These are phyloP conservation scores for Antennarius maculatus DNA, from an alignment of 2,797 vertebrate genomes.

Conservation along the genomic window DNA sequence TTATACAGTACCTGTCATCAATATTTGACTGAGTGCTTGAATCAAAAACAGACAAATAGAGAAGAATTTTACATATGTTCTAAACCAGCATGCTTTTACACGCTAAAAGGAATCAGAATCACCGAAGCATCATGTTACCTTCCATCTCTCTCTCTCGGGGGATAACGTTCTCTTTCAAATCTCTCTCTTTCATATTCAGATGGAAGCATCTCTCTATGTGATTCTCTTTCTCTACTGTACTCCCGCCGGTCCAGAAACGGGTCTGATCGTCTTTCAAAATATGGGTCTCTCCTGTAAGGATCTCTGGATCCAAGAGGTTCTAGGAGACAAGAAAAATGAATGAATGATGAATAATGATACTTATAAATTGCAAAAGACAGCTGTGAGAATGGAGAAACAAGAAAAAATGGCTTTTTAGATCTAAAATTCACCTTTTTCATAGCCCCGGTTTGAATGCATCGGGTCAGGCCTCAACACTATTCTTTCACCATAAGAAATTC, in stretches of 20 bases:
- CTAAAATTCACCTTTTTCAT: slow-evolving; percentile 89
- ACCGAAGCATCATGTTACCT: slow-evolving; percentile 79
- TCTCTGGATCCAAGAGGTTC: slow-evolving; percentile 82
- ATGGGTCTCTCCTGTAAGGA: slow-evolving; percentile 89
- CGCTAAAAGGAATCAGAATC: not conserved
- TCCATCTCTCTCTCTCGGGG: slow-evolving; percentile 90
- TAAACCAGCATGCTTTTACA: slow-evolving; percentile 22
- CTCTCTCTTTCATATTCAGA: slow-evolving; percentile 92
- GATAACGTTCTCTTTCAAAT: slow-evolving; percentile 91
- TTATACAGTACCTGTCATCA: slow-evolving; percentile 74
- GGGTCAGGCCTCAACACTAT: slow-evolving; percentile 93
- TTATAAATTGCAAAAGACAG: not conserved
- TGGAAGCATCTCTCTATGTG: slow-evolving; percentile 84
- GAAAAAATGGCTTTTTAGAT: too few species aligned
- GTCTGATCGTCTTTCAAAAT: slow-evolving; percentile 89
- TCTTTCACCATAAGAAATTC: slow-evolving; percentile 95
- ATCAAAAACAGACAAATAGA: slow-evolving; percentile 63
- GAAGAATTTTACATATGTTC: slow-evolving; percentile 51
- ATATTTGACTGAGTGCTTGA: slow-evolving; percentile 72
- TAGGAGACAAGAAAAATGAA: slow-evolving; percentile 31
- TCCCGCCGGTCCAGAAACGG: slow-evolving; percentile 88
- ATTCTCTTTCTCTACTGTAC: slow-evolving; percentile 91
- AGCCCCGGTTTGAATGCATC: slow-evolving; percentile 84
- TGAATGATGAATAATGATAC: not conserved
- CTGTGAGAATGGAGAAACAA: not conserved